A percentile compares a stretch with the other conserved stretches of the same genome.
These are phyloP conservation scores for Dermatophagoides farinae DNA, from an alignment of 1,140 invertebrate genomes.

Conservation along the genomic window DNA sequence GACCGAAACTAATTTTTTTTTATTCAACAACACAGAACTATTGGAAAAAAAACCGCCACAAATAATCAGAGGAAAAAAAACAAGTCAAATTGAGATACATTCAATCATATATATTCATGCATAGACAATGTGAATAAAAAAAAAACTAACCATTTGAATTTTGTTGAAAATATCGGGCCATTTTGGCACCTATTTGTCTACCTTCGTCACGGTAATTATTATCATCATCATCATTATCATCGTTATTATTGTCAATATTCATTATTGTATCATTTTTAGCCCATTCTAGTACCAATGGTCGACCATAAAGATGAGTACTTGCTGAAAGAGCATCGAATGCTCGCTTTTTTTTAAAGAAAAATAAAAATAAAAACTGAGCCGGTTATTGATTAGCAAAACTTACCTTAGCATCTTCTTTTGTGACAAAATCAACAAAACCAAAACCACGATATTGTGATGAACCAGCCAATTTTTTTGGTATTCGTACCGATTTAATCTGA, in stretches of 20 bases:
- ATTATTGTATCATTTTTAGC: conserved; percentile 50
- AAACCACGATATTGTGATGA: conserved; percentile 76
- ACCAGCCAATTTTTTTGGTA: conserved; percentile 62
- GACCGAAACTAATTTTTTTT: not conserved
- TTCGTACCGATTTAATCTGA: conserved; percentile 64
- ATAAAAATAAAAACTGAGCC: conserved; percentile 4
- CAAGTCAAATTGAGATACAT: not conserved
- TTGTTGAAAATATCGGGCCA: not conserved
- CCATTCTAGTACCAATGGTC: conserved; percentile 89
- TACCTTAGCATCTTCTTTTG: conserved; percentile 77
- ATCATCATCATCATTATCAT: conserved; percentile 24
- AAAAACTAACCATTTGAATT: not conserved
- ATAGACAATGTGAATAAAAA: not conserved
- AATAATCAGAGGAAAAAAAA: not conserved
- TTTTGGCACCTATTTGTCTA: conserved; percentile 7
- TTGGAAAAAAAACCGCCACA: not conserved
- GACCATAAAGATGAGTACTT: conserved; percentile 91
- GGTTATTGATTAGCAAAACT: not conserved
- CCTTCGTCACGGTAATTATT: not conserved
- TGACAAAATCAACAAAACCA: conserved; percentile 80
- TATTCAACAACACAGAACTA: not conserved
- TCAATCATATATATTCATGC: not conserved
- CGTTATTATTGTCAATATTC: conserved; percentile 32
- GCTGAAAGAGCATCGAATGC: conserved; percentile 78
- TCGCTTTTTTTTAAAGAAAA: conserved; percentile 31